Conservation (phyloP, 37 sponge, comb jelly and placozoan genomes). For the Tethya wilhelma region DNA sequence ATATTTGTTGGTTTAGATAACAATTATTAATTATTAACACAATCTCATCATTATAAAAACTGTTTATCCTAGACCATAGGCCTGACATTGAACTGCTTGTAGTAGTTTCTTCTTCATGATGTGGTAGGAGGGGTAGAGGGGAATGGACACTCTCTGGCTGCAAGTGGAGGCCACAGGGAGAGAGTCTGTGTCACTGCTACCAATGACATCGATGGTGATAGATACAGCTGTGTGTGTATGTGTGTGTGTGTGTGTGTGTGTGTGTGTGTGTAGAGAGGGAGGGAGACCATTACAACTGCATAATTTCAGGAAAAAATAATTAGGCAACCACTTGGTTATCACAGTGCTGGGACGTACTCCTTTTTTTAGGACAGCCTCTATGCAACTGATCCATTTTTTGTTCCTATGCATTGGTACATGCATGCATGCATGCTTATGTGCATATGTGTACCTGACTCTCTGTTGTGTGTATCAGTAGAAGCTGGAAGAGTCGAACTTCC, state of each 20-base stretch:
- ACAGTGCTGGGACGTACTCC: no score
- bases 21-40: neutral
- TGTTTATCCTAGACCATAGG: constrained; percentile 76
- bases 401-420: neutral
- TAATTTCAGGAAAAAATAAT: no score
- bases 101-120: constrained; percentile 83
- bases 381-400: no score
- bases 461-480: constrained; percentile 7
- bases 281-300: constrained; percentile 13
- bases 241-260: constrained; percentile 7
- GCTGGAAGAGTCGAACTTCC: constrained; percentile 79
- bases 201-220: constrained; percentile 73
- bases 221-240: constrained; percentile 28
- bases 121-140: constrained; percentile 85
- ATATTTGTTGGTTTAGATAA: no score
- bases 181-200: constrained; percentile 54
- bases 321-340: no score
- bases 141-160: constrained; percentile 87
- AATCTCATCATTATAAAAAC: neutral
- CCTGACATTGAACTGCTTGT: constrained; percentile 86
- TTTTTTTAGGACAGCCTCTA: no score
- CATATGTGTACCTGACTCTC: constrained; percentile 5
- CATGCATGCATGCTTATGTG: neutral
- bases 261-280: constrained; percentile 19
- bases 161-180: constrained; percentile 95